Percentiles rank a stretch among this genome's conserved stretches.
Conservation (phyloP, 1,140 invertebrate species). For the Drosophila eugracilis region DNA sequence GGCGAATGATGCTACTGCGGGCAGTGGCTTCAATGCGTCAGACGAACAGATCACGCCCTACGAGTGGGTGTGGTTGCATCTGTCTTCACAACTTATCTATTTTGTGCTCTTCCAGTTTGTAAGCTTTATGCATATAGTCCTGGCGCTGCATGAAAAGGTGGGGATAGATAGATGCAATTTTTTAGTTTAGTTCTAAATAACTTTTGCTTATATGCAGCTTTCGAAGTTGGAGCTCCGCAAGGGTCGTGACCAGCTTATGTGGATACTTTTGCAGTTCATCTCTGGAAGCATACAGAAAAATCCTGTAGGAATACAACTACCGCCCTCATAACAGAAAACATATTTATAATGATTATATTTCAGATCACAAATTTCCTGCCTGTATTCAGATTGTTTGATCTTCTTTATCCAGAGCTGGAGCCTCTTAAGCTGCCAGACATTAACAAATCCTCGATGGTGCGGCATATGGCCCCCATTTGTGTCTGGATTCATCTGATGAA, state of each 20-base stretch:
- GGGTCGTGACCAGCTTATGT: constrained; percentile 98
- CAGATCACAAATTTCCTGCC: constrained; percentile 94
- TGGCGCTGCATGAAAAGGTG: constrained; percentile 94
- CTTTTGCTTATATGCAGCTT: constrained; percentile 85
- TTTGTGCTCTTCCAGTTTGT: constrained; percentile 98
- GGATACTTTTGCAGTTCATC: constrained; percentile 98
- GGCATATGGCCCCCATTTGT: constrained; percentile 96
- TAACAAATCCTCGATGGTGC: constrained; percentile 93
- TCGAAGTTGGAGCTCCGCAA: constrained; percentile 92
- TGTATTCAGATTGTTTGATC: constrained; percentile 95
- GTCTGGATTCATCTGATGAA: constrained; percentile 98
- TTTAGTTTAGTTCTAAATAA: constrained; percentile 46
- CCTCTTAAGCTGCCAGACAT: constrained; percentile 95
- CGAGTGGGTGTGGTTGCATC: constrained; percentile 94
- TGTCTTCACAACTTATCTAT: constrained; percentile 98
- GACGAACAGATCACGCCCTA: constrained; percentile 78
- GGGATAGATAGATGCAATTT: neutral
- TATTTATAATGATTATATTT: constrained; percentile 28
- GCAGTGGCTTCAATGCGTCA: constrained; percentile 75
- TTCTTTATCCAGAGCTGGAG: constrained; percentile 96
- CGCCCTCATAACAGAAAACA: neutral
- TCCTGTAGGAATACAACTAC: constrained; percentile 87
- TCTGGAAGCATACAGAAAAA: constrained; percentile 98
- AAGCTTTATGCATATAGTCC: constrained; percentile 96
- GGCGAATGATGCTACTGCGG: constrained; percentile 85